Base-by-base conservation (phyloP, 2,797 vertebrate species). In the Fringilla coelebs region DNA sequence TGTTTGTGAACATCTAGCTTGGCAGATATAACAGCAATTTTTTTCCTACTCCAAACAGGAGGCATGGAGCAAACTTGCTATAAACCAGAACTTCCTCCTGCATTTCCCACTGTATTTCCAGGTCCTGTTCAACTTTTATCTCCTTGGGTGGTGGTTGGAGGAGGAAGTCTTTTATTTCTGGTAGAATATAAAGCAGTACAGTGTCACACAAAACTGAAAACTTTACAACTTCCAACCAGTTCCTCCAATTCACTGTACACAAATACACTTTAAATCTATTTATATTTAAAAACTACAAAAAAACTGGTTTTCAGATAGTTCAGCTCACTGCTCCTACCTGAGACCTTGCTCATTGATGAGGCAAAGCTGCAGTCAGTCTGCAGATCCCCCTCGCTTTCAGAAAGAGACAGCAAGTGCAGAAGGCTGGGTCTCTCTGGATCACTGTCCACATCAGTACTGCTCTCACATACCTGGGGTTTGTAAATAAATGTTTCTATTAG, bases 321-420 rank as follows among this genome's bases (percentile, higher is more conserved):
- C 26, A 10, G 17, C 45, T 93, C 52, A 60, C 83, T 67, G 65
- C 29, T 79, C 87, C 94, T 97, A 98, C 98, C 98, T 97, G 97
- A 97, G 38, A 81, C n/a, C 77, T 40, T 97, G 88, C 76, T 81
- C 83, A n/a, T 3, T 46, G 95, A 96, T 9, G 96, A 96, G 67
- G 26, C 91, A 81, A 80, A 49, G 49, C 68, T 96, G 90, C 75
- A 74, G 17, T 96, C 96, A 3, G 97, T 93, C 51, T 74, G 90
- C 25, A 96, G 54, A 54, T 98, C 97, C 13, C 94, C 73, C 34
- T 97, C 97, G 68, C 96, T 98, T 90, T 96, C 97, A 63, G 96
- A 95, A 14, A 72, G 52, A 10, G 90, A 84, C 26, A 94, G 82
- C 31, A 77, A 57, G 20, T 73, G 94, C 38, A 93, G 58, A 7